These are phyloP conservation scores for Pseudopipra pipra DNA, from an alignment of 2,113 vertebrate species.

Conservation along the genomic window DNA sequence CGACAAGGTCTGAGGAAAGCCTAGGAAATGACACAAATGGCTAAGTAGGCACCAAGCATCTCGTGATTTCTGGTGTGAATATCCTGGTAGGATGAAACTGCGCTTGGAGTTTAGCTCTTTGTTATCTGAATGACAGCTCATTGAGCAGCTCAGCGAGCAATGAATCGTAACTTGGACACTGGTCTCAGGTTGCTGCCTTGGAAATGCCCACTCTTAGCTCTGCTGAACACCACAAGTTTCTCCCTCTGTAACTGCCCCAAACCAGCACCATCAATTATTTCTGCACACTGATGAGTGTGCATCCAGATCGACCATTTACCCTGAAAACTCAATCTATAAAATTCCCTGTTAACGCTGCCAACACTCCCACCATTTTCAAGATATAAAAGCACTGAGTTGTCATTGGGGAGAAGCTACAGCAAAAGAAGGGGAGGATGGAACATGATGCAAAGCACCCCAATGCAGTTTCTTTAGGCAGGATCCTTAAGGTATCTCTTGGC, in stretches of 20 bases:
- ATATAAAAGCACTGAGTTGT: not conserved
- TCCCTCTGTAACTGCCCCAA: not conserved
- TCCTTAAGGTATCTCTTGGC: not conserved
- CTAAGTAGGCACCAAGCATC: not conserved
- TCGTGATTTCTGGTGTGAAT: not conserved
- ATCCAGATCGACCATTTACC: not conserved
- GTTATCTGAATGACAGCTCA: not conserved
- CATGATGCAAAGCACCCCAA: not conserved
- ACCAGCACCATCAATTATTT: not conserved
- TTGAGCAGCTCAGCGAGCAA: not conserved
- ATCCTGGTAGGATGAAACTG: not conserved
- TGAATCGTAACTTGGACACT: rapidly evolving
- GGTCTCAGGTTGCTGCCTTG: not conserved
- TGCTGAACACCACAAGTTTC: not conserved
- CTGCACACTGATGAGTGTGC: not conserved
- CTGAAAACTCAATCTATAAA: not conserved
- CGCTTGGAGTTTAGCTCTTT: not conserved
- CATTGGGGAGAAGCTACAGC: not conserved
- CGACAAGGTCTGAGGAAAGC: slow-evolving; percentile 76
- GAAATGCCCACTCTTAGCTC: not conserved
- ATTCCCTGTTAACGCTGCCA: not conserved
- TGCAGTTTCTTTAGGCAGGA: not conserved
- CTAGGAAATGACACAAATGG: slow-evolving; percentile 54
- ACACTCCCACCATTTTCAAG: not conserved
- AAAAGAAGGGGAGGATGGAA: not conserved